Percentiles rank a stretch among this genome's conserved stretches.
Conservation (phyloP, 1,140 invertebrate genomes). For the Aethina tumida region DNA sequence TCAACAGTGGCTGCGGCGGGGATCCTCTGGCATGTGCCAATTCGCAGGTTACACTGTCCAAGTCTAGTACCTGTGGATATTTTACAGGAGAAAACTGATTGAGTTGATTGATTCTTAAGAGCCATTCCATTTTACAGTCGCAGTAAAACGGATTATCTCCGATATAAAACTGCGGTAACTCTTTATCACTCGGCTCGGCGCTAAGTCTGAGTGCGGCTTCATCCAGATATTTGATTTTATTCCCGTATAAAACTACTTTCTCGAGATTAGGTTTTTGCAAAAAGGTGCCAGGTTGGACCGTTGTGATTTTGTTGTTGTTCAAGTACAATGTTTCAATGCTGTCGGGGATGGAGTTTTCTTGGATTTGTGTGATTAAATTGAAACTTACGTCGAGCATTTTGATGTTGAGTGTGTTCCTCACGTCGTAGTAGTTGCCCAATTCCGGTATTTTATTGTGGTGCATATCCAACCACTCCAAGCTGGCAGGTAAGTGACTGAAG, state of each 20-base stretch:
- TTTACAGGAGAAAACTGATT: constrained; percentile 70
- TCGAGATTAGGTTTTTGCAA: constrained; percentile 55
- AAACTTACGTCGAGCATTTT: constrained; percentile 67
- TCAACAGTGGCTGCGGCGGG: constrained; percentile 62
- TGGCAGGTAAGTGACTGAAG: constrained; percentile 54
- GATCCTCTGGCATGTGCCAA: constrained; percentile 64
- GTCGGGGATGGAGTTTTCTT: constrained; percentile 57
- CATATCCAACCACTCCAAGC: constrained; percentile 60
- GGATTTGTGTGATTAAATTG: constrained; percentile 59
- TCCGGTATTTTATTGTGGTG: constrained; percentile 56
- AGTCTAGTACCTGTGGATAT: constrained; percentile 74
- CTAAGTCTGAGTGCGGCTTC: constrained; percentile 58
- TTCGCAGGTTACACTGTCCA: constrained; percentile 72
- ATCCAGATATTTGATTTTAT: constrained; percentile 62
- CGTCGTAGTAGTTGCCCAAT: constrained; percentile 55
- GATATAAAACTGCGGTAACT: constrained; percentile 67
- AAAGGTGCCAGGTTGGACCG: constrained; percentile 63
- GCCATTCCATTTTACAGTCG: constrained; percentile 79
- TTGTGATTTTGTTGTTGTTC: constrained; percentile 64
- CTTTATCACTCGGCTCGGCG: constrained; percentile 50
- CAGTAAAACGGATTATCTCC: constrained; percentile 73
- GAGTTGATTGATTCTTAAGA: constrained; percentile 65
- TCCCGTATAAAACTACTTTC: constrained; percentile 65
- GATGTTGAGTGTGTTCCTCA: constrained; percentile 49
- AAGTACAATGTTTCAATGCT: constrained; percentile 63